Evolutionary conservation across 2,797 vertebrate species (phyloP), one percentile per base, ranked within the genome.

Genomic region (Microctenopoma stevenorrisi): DNA sequence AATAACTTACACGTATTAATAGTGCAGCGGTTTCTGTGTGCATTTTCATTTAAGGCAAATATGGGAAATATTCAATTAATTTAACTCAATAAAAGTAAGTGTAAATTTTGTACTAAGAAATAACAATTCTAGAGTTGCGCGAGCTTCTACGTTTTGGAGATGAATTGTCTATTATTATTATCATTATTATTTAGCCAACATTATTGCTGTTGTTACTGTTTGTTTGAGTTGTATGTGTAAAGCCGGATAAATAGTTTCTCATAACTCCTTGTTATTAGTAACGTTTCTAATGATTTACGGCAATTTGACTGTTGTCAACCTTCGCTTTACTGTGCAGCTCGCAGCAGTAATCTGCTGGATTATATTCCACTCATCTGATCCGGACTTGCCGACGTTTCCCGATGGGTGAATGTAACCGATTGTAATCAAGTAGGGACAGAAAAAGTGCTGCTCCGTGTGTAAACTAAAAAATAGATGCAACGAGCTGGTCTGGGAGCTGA

Each of bases 381-480:
- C 0, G 57, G 49, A 62, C 10, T 0, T 26, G 40, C 58, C 26
- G 40, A 68, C 55, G 54, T 76, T 60, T 74, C 47, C 66, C 22
- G 2, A 3, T 0, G 14, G 57, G 18, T 66, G 25, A 49, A 63
- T 37, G 53, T 57, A 69, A 52, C 72, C 33, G 64, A 25, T 18
- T 64, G 38, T 69, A 26, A 72, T 69, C 15, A 70, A 59, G 47
- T 25, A 30, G 26, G 38, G 60, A 44, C 52, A 49, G 49, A n/a
- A 4, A 9, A 38, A 51, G 28, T 40, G 18, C 14, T 43, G 12
- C 18, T 25, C 37, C 3, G 37, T 37, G 1, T 15, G 28, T 63
- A 7, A 46, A 67, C 7, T 33, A 4, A 22, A 42, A 38, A 28
- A 9, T 33, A 35, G 6, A 22, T 26, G 10, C 33, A 18, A 26